A percentile compares a stretch with the other conserved stretches of the same genome.
Conservation (phyloP, 2,797 vertebrate genomes). For the Rachycentron canadum region DNA sequence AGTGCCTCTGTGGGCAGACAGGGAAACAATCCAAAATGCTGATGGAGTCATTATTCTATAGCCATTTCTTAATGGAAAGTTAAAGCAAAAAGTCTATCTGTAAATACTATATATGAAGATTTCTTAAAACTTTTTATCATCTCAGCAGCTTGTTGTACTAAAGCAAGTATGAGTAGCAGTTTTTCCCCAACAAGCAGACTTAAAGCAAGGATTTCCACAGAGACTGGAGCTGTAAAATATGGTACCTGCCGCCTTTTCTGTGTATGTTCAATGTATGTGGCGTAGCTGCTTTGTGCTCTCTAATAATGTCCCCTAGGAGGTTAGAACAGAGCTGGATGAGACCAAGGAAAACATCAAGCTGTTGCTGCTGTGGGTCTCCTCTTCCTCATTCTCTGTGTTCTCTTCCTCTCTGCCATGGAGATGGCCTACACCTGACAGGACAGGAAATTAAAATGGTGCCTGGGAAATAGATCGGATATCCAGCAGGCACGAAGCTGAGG, state of each 20-base stretch:
- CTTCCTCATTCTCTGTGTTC: slow-evolving; percentile 2
- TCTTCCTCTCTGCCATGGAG: slow-evolving; percentile 5
- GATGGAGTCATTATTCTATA: too few species aligned
- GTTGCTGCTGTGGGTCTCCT: not conserved
- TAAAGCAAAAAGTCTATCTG: too few species aligned
- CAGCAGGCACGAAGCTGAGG: slow-evolving; percentile 10
- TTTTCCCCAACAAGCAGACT: not conserved
- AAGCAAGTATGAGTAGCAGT: not conserved
- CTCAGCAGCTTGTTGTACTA: not conserved
- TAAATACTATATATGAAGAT: not conserved
- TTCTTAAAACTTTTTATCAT: too few species aligned
- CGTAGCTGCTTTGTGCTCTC: not conserved
- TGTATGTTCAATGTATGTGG: not conserved
- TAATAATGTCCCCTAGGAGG: slow-evolving; percentile 14
- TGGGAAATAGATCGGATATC: slow-evolving; percentile 36
- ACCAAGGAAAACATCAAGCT: not conserved
- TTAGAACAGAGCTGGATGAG: slow-evolving; percentile 6
- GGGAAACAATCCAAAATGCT: too few species aligned
- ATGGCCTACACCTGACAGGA: slow-evolving; percentile 36
- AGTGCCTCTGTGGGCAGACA: too few species aligned
- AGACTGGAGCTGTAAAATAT: not conserved
- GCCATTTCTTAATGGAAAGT: too few species aligned
- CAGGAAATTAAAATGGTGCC: slow-evolving; percentile 59
- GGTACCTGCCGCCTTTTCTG: not conserved
- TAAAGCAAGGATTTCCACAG: not conserved